Evolutionary conservation across 2,113 vertebrate genomes (phyloP).

Genomic region (Ctenomys sociabilis): DNA sequence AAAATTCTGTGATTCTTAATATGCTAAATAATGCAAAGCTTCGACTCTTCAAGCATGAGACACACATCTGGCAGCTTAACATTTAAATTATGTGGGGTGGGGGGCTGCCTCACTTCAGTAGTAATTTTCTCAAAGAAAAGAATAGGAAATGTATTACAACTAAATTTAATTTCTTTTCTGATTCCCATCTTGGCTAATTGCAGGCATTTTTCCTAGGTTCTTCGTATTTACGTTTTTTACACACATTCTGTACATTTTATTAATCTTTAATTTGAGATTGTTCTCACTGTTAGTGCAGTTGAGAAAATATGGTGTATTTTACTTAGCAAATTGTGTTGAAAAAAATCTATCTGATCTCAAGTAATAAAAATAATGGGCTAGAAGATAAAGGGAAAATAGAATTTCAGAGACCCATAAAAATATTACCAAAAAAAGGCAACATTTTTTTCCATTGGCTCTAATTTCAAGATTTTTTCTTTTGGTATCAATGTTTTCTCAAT

Average conservation of each 20-base stretch:
- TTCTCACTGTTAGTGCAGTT: slow-evolving; percentile 79
- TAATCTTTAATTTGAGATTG: slow-evolving; percentile 87
- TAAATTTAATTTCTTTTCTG: slow-evolving; percentile 94
- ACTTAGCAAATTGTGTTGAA: slow-evolving; percentile 82
- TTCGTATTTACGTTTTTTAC: slow-evolving; percentile 84
- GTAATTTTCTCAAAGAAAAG: slow-evolving; percentile 95
- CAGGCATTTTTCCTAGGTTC: slow-evolving; percentile 86
- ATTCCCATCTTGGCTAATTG: slow-evolving; percentile 94
- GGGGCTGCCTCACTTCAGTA: slow-evolving; percentile 89
- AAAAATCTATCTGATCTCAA: slow-evolving; percentile 84
- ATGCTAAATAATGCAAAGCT: slow-evolving; percentile 99
- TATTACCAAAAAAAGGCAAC: slow-evolving; percentile 69
- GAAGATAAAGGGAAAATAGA: slow-evolving; percentile 79
- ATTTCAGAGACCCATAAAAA: slow-evolving; percentile 78
- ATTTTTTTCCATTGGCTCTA: slow-evolving; percentile 73
- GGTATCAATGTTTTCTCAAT: slow-evolving; percentile 75
- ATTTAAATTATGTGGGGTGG: slow-evolving; percentile 97
- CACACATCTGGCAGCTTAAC: slow-evolving; percentile 99
- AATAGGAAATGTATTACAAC: slow-evolving; percentile 94
- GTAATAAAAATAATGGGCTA: slow-evolving; percentile 81
- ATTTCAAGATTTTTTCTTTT: slow-evolving; percentile 73
- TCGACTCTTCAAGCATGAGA: slow-evolving; percentile 99
- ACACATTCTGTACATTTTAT: slow-evolving; percentile 84
- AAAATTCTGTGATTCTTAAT: slow-evolving; percentile 99
- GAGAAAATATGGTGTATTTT: slow-evolving; percentile 83